Evolutionary conservation across 2,797 vertebrate genomes (phyloP), one percentile per base, ranked within the genome.

Genomic region (Morelia viridis): DNA sequence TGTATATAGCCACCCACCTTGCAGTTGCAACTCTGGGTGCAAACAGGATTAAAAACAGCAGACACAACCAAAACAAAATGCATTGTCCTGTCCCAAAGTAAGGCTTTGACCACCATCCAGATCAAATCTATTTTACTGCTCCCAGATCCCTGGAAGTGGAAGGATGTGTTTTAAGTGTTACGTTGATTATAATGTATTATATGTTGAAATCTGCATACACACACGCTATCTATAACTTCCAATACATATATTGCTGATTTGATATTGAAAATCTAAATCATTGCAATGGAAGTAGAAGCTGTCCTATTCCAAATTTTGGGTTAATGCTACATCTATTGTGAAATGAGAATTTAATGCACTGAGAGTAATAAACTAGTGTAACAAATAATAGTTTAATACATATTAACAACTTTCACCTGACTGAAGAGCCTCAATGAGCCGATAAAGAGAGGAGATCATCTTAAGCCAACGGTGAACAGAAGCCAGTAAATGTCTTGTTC

Each of bases 241-340:
- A 35, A 24, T 80, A 46, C 19, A 10, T 46, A 80, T 46, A 11
- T 80, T 41, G 17, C 8, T 41, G 19, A 31, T 26, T 60, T 31
- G 5, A 5, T 24, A 10, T 35, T 19, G 1, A 85, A 28, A 53
- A 41, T 86, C 31, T 56, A 57, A 56, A 26, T 86, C 26, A 85
- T 80, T 13, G 35, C 19, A 68, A 15, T 41, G 28, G 46, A 35
- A 22, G 62, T 3, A 8, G 61, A 60, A 83, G 19, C 41, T 28
- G 2, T 46, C 7, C 41, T 56, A 46, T 26, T 26, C 22, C 13
- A 17, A 28, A n/a, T 80, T 91, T 41, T 95, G 56, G 91, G 71
- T 93, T 95, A 92, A 90, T 86, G 64, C 92, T 93, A 92, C 58
- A 91, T 87, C 13, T 95, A 53, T 95, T 68, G 92, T 96, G 85